Base-by-base conservation (phyloP, 2,888 invertebrate genomes). In the Nemoura dubitans region DNA sequence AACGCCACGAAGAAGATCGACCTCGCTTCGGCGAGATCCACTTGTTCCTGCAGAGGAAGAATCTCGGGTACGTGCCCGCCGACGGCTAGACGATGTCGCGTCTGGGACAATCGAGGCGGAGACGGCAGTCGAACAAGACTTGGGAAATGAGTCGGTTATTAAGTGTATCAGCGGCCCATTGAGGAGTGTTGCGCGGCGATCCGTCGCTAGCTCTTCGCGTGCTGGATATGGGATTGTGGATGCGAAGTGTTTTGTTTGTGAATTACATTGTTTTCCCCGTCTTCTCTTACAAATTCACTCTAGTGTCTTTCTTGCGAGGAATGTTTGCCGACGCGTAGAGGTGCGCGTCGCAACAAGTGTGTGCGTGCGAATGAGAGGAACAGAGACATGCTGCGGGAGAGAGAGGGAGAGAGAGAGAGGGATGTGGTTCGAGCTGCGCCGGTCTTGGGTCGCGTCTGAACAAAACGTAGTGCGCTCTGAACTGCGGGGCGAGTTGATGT, bases 21-120 rank as follows among this genome's bases (percentile, higher is more conserved):
- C 98, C 98, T 0, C 94, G 96, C 88, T 98, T 98, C 93, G 94
- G 96, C 90, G 97, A 98, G 92, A 96, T 98, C 87, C 97, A 97
- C 91, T 94, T 97, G 90, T 98, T 97, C 92, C 93, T 98, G 89
- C 94, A 94, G 89, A 91, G 94, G 87, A 96, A 96, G 93, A 94
- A 95, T 88, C 92, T 95, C 88, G 95, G 95, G 78, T 94, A 93
- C 91, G 93, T 94, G 89, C 94, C 94, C 14, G 93, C 92, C 2
- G 89, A 89, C 76, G 88, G 88, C 10, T 88, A 88, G 82, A 25
- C 36, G 82, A 25, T n/a, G 26, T 21, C n/a, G 83, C 42, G 83
- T 28, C 29, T 0, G 6, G 80, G 80, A 14, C 29, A 30, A 2
- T 6, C 27, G 81, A 21, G 29, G 81, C 16, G 30, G 81, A 28